Evolutionary conservation across 2,797 vertebrate species (phyloP).

Genomic region (Tympanoctomys barrerae): DNA sequence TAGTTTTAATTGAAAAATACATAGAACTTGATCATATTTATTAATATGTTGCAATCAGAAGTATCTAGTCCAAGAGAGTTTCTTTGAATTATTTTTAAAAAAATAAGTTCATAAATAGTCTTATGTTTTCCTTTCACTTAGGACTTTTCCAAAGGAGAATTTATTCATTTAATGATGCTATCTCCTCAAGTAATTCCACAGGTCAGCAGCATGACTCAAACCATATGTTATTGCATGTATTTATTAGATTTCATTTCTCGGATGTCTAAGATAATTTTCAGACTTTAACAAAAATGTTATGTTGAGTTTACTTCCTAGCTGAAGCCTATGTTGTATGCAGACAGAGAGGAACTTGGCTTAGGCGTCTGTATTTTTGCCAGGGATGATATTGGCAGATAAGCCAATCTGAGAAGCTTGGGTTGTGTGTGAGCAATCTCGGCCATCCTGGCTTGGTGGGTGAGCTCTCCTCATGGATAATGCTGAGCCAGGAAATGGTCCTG

Average conservation of each 20-base stretch:
- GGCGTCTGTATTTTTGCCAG: slow-evolving; percentile 33
- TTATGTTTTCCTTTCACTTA: slow-evolving; percentile 14
- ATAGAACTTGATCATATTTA: slow-evolving; percentile 56
- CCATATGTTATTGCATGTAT: neutral
- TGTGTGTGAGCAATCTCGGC: neutral
- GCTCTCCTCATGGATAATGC: neutral
- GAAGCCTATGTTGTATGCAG: neutral
- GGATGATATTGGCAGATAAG: neutral
- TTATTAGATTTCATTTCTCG: neutral
- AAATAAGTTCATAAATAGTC: slow-evolving; percentile 22
- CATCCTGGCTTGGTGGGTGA: neutral
- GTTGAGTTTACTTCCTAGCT: slow-evolving; percentile 2
- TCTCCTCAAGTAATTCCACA: neutral
- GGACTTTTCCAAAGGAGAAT: slow-evolving; percentile 12
- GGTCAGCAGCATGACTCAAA: neutral
- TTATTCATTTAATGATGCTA: neutral
- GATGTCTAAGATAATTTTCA: slow-evolving; percentile 23
- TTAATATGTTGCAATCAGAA: slow-evolving; percentile 33
- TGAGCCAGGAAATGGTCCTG: neutral
- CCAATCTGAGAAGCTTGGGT: neutral
- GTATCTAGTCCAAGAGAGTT: slow-evolving; percentile 23
- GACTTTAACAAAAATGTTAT: neutral
- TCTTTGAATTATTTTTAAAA: neutral
- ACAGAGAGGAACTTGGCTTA: neutral
- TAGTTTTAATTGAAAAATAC: slow-evolving; percentile 67